Evolutionary conservation across 2,888 invertebrate genomes (phyloP).

Genomic region (Lomographa bimaculata): DNA sequence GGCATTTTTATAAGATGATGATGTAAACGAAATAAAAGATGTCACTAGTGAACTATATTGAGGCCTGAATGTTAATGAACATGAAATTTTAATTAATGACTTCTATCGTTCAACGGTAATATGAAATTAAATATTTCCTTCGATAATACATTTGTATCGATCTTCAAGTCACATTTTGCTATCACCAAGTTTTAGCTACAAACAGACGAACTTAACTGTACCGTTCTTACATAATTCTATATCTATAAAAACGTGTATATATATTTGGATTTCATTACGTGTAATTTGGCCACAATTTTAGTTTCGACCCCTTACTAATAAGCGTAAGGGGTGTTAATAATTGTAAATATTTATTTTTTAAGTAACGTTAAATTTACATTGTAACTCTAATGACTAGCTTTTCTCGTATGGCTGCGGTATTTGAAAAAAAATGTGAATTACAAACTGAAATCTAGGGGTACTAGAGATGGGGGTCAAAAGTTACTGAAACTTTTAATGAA

Average conservation of each 20-base stretch:
- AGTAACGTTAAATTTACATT: slow-evolving; percentile 75
- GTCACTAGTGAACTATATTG: slow-evolving; percentile 4
- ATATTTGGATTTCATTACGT: slow-evolving; percentile 80
- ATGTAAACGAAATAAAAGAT: slow-evolving; percentile 13
- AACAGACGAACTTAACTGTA: slow-evolving; percentile 31
- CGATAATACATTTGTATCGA: slow-evolving; percentile 23
- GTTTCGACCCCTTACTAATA: slow-evolving; percentile 72
- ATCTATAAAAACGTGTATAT: slow-evolving; percentile 77
- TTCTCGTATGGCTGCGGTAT: slow-evolving; percentile 77
- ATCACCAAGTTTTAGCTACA: slow-evolving; percentile 28
- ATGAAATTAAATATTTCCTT: slow-evolving; percentile 18
- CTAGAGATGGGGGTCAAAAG: slow-evolving; percentile 4
- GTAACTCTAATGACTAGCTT: slow-evolving; percentile 82
- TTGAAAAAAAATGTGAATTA: slow-evolving; percentile 48
- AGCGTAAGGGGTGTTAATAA: slow-evolving; percentile 64
- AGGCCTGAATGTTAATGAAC: slow-evolving; percentile 8
- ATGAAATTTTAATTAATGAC: not conserved
- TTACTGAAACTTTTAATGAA: slow-evolving; percentile 3
- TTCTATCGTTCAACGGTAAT: slow-evolving; percentile 10
- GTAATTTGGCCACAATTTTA: slow-evolving; percentile 84
- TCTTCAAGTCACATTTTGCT: slow-evolving; percentile 29
- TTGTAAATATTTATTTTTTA: slow-evolving; percentile 68
- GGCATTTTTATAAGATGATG: slow-evolving; percentile 37
- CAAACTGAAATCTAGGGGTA: slow-evolving; percentile 28
- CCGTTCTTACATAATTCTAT: slow-evolving; percentile 57